These are phyloP conservation scores for Hetaerina americana DNA, from an alignment of 1,140 invertebrate genomes.

Conservation along the genomic window DNA sequence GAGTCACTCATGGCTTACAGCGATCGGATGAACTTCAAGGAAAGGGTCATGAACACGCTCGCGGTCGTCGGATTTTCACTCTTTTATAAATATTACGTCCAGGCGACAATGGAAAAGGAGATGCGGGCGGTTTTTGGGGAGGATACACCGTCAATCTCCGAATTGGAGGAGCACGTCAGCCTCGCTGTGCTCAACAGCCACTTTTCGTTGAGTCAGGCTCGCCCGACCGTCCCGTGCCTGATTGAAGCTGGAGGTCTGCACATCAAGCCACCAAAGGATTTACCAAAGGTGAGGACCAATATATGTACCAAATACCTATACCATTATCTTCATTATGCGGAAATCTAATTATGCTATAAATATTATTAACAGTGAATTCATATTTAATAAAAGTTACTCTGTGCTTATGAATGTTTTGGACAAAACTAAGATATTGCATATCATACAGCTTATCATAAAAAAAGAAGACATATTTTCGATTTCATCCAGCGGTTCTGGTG, in stretches of 20 bases:
- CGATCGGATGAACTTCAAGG: conserved; percentile 5
- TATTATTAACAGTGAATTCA: no score
- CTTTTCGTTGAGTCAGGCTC: conserved; percentile 33
- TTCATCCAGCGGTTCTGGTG: no score
- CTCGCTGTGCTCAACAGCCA: conserved; percentile 41
- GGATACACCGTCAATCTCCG: conserved; percentile 17
- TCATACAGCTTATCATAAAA: no score
- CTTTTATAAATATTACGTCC: no score
- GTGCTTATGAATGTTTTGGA: no score
- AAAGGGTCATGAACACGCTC: not conserved
- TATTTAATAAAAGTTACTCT: no score
- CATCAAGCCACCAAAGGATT: conserved; percentile 27
- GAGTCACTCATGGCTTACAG: not conserved
- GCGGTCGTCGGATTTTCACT: not conserved
- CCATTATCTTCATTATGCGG: no score
- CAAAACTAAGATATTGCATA: no score
- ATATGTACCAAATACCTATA: no score
- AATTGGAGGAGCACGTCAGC: conserved; percentile 33
- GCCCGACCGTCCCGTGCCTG: conserved; percentile 38
- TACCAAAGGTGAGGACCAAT: no score
- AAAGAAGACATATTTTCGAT: no score
- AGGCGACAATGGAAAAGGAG: not conserved
- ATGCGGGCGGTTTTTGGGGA: conserved; percentile 22
- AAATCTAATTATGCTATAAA: no score
- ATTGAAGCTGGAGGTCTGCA: conserved; percentile 38